Percentiles rank a stretch among this genome's conserved stretches.
phyloP scores from a whole-genome alignment of 1,140 invertebrate species.

The Carcinoscorpius rotundicauda region DNA sequence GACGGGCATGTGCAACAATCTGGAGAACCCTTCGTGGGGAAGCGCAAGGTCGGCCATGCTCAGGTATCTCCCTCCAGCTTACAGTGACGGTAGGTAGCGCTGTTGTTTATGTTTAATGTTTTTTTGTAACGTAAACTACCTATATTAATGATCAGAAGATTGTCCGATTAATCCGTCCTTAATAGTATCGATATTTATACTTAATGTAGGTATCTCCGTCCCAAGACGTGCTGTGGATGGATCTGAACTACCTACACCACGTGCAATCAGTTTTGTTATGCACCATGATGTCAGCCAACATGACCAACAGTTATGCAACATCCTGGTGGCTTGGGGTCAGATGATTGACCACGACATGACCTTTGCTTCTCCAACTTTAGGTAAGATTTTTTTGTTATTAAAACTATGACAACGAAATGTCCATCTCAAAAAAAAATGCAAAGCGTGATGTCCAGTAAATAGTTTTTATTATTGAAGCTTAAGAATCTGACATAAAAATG shows the following conservation, averaged over 20 bases:
- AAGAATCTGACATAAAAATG: too few relatives aligned
- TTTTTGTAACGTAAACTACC: too few relatives aligned
- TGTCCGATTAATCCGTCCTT: too few relatives aligned
- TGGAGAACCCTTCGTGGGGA: conserved; percentile 22
- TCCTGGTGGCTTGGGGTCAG: conserved; percentile 25
- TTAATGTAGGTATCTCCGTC: conserved; percentile 23
- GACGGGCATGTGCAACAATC: conserved; percentile 22
- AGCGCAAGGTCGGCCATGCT: conserved; percentile 50
- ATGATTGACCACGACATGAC: conserved; percentile 27
- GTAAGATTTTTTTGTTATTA: conserved; percentile 31
- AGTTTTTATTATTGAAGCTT: too few relatives aligned
- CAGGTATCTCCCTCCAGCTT: conserved; percentile 32
- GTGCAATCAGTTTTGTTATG: conserved; percentile 23
- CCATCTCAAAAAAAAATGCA: too few relatives aligned
- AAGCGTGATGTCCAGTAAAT: too few relatives aligned
- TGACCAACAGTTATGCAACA: conserved; percentile 22
- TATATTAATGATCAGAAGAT: too few relatives aligned
- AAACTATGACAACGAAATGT: too few relatives aligned
- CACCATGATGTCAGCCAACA: conserved; percentile 26
- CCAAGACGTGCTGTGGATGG: conserved; percentile 20
- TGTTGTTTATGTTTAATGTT: too few relatives aligned
- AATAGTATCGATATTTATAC: not conserved
- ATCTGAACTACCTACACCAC: conserved; percentile 20
- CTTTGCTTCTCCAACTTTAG: conserved; percentile 19
- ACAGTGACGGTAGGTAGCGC: conserved; percentile 33